Evolutionary conservation across 2,888 invertebrate genomes (phyloP).

Genomic region (Griposia aprilina): DNA sequence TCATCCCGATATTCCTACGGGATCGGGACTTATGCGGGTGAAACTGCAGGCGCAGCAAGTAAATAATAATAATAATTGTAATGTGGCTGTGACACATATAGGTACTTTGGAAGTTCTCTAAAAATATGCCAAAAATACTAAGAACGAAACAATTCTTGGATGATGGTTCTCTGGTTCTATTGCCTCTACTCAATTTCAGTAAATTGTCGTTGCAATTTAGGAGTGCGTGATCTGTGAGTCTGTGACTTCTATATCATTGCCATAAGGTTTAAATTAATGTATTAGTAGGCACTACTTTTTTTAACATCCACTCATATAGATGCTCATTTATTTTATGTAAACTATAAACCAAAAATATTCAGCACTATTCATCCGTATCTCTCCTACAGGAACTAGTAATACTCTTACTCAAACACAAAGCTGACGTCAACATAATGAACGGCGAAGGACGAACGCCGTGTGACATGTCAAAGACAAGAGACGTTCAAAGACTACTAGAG

Average conservation of each 20-base stretch:
- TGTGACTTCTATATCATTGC: neutral
- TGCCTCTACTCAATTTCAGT: neutral
- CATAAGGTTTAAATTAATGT: neutral
- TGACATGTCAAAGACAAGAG: conserved; percentile 90
- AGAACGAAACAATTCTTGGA: neutral
- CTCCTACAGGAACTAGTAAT: conserved; percentile 91
- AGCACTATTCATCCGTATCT: neutral
- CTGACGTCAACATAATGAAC: conserved; percentile 92
- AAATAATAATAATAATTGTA: no score
- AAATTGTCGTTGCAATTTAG: neutral
- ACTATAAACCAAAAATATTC: neutral
- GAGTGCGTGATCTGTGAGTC: neutral
- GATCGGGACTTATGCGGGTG: no score
- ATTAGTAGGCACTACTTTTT: neutral
- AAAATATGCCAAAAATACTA: no score
- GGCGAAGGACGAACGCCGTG: conserved; percentile 91
- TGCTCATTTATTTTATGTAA: neutral
- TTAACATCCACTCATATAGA: no score
- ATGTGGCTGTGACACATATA: neutral
- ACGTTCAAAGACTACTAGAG: conserved; percentile 89
- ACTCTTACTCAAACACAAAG: conserved; percentile 91
- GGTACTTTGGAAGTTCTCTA: neutral
- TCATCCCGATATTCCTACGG: no score
- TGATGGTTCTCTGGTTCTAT: neutral
- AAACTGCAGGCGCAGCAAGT: no score